These are phyloP conservation scores for Aplysia californica DNA, from an alignment of 1,140 invertebrate species.

Conservation along the genomic window DNA sequence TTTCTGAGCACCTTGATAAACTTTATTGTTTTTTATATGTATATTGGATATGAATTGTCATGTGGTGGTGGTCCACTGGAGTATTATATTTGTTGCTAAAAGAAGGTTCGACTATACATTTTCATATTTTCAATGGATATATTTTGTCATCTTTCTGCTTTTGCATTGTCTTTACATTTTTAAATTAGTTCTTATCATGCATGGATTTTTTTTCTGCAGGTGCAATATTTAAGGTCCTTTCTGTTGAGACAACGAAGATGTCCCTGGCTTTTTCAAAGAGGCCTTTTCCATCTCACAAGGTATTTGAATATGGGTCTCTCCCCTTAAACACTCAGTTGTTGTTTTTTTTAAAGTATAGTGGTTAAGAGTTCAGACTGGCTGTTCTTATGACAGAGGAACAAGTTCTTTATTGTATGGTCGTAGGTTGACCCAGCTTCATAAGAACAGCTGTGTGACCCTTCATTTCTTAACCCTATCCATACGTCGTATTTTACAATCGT, in stretches of 20 bases:
- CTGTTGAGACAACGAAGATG: conserved; percentile 14
- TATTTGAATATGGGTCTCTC: too few species aligned
- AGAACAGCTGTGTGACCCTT: too few species aligned
- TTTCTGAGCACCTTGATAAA: not conserved
- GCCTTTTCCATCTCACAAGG: conserved; percentile 22
- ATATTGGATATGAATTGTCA: not conserved
- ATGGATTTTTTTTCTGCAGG: not conserved
- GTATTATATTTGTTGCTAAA: not conserved
- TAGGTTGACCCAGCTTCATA: too few species aligned
- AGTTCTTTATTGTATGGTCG: too few species aligned
- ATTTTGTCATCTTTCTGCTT: not conserved
- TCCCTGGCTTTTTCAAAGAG: conserved; percentile 23
- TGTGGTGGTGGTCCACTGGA: not conserved
- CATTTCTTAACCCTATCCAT: too few species aligned
- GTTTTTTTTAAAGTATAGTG: too few species aligned
- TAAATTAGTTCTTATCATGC: not conserved
- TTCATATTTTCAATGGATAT: not conserved
- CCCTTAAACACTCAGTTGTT: too few species aligned
- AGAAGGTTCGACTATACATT: not conserved
- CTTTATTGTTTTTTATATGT: not conserved
- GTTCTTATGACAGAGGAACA: too few species aligned
- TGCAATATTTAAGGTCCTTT: conserved; percentile 12
- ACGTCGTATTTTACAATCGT: too few species aligned
- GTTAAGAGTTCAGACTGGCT: too few species aligned
- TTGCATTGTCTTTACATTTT: not conserved